Base-by-base conservation (phyloP, 2,113 vertebrate genomes). In the Perccottus glenii region DNA sequence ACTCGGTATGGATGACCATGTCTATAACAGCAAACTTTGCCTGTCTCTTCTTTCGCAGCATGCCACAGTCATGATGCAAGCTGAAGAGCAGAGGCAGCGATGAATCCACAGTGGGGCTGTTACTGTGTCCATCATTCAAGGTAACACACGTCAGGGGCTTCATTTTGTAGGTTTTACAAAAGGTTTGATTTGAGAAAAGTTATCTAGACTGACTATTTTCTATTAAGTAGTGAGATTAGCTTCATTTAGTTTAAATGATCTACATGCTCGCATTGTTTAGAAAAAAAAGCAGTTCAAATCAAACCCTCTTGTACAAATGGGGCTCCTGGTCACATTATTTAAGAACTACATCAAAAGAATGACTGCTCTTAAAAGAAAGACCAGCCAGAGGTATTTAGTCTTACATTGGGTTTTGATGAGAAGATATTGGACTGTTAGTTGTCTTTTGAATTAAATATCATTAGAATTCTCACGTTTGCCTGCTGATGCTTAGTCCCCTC, bases 51-150 rank as follows among this genome's bases (percentile, higher is more conserved):
- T 76, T 75, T 83, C 19, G 50, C 82, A 80, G 78, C 55, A 84
- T 89, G 94, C 92, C 92, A 93, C 76, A 92, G 92, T 93, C 93
- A 93, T 92, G 94, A 93, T 94, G 95, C 93, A 94, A 95, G 95
- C 88, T 82, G 77, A 70, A 73, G 80, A 83, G 81, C 73, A 72
- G 82, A 83, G 73, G 76, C 78, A 84, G 61, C 84, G 64, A 74
- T 71, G 73, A 70, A 71, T 68, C 78, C 77, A 61, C 75, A 58
- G 69, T n/a, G 2, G 58, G 67, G 66, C 78, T 52, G 5, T 76
- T 40, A 46, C 77, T 60, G 64, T 12, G 66, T 66, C 58, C 71
- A 55, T 67, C 47, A 11, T 57, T 68, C 62, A 57, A 70, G 75
- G 78, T 80, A 64, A 35, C 27, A 35, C 27, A 70, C 50, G 69